Evolutionary conservation across 2,888 invertebrate species (phyloP), one percentile per base, ranked within the genome.

Genomic region (Thecocarcelia acutangulata): DNA sequence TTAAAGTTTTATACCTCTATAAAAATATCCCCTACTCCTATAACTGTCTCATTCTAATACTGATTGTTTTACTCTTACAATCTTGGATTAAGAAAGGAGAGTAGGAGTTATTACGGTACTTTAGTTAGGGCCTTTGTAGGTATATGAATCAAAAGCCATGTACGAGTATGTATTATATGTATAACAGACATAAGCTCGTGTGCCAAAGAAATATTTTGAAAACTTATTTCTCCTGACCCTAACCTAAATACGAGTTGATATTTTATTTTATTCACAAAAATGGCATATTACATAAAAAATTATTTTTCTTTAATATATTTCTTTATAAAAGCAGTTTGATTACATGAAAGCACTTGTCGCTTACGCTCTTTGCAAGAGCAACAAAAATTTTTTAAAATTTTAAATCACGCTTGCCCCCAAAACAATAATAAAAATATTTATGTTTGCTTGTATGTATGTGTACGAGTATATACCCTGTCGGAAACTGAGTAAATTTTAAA

Each of bases 201-300:
- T n/a, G n/a, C n/a, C n/a, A n/a, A n/a, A n/a, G n/a, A n/a, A n/a
- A 13, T 3, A 37, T 37, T 54, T 52, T 48, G 13, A 63, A 56
- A 66, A 61, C 15, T 24, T 11, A 44, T n/a, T 66, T 19, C 40
- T 64, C 21, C 33, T 78, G 74, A 78, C 82, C 78, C 50, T 74
- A 64, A 82, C 82, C 82, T 44, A 82, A 78, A 74, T 75, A 69
- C 58, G 28, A 33, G 21, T 70, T 77, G 44, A 58, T 76, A 24
- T 24, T 42, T 19, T 28, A n/a, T 19, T 61, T 69, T 0, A 17
- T 13, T 33, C 42, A 13, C 63, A 56, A 52, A 64, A 13, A 61
- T 37, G 37, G 48, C 42, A 28, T 8, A 66, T 74, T 78, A 70
- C 74, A 66, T 70, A 82, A 82, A 82, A 59, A 64, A 63, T 42